Conservation (phyloP, 1,140 invertebrate genomes). For the Metaphire vulgaris region DNA sequence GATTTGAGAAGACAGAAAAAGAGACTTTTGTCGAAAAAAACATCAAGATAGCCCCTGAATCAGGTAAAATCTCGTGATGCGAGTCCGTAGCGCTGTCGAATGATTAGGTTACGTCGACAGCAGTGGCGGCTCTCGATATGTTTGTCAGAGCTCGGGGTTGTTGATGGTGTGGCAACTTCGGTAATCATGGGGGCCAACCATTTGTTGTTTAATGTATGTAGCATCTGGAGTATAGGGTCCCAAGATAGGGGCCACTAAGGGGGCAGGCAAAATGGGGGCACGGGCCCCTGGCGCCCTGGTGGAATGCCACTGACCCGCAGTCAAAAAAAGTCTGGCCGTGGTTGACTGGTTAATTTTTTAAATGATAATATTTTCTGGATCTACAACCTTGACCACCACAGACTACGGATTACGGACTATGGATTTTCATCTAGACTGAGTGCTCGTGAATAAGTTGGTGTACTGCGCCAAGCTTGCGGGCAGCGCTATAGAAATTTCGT, state of each 20-base stretch:
- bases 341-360: too few relatives aligned
- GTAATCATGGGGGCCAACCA: too few relatives aligned
- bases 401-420: neutral
- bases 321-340: too few relatives aligned
- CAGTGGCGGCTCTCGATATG: neutral
- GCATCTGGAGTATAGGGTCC: too few relatives aligned
- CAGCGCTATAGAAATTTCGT: neutral
- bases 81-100: neutral
- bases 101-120: neutral
- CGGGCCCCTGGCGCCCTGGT: too few relatives aligned
- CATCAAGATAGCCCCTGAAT: neutral
- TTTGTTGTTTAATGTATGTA: too few relatives aligned
- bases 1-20: constrained; percentile 47
- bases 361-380: too few relatives aligned
- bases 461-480: neutral
- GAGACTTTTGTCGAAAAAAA: neutral
- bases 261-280: too few relatives aligned
- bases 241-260: too few relatives aligned
- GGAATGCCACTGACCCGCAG: too few relatives aligned
- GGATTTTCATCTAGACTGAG: neutral
- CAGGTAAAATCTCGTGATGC: neutral
- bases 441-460: neutral
- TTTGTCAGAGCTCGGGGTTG: neutral
- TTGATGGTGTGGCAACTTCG: too few relatives aligned
- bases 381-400: too few relatives aligned